Base-by-base conservation (phyloP, 2,888 invertebrate species). In the Melinaea menophilus region DNA sequence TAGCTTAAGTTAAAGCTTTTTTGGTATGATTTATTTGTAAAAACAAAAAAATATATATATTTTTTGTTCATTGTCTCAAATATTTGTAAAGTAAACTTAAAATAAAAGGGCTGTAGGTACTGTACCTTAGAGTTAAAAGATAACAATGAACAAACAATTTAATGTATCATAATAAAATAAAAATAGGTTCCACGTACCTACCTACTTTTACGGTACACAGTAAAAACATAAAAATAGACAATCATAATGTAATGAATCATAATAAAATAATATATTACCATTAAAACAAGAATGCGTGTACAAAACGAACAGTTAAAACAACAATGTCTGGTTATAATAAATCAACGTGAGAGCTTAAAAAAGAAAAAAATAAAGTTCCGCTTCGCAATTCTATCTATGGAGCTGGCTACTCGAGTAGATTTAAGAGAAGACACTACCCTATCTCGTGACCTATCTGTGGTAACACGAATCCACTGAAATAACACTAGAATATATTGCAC, bases 371-470 rank as follows among this genome's bases (percentile, higher is more conserved):
- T 67, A 69, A 66, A 72, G 72, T 74, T 71, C 69, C 69, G 72
- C 70, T 66, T 69, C 68, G 67, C 71, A 69, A 66, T 68, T 75
- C 71, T 73, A 72, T 68, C 69, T 65, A 59, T 60, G 63, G 64
- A 67, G 71, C 56, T 62, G 71, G 68, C 68, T 69, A 70, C 71
- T 74, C 73, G 75, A 79, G 78, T 77, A 85, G 84, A 86, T 86
- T 86, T 86, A 85, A 85, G 82, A 70, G 75, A 72, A 68, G 76
- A 79, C 75, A 78, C 75, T 75, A 57, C 71, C 70, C 69, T 71
- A 72, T 81, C 82, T 84, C 80, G 77, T 67, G 66, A 67, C 75
- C 79, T 64, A 64, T 68, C 63, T 64, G 66, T 12, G 66, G 68
- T 66, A 58, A 59, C 56, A 60, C 59, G 63, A 66, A 67, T 63